These are phyloP conservation scores for Charanyca ferruginea DNA, from an alignment of 2,888 invertebrate genomes.

Conservation along the genomic window DNA sequence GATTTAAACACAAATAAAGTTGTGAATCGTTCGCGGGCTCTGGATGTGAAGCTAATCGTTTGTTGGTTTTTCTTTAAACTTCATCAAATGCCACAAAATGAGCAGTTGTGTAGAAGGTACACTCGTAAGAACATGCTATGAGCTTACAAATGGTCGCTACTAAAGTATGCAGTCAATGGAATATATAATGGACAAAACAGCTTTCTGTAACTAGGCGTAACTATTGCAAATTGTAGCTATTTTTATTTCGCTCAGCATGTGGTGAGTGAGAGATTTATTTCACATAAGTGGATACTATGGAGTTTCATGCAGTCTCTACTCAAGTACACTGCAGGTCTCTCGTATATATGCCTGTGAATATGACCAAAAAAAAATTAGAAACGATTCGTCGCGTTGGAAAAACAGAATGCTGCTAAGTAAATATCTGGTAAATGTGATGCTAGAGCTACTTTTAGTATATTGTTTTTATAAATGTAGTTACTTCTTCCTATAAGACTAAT, in stretches of 20 bases:
- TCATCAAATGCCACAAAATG: constrained; percentile 1
- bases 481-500: too few relatives aligned
- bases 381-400: not conserved
- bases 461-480: too few relatives aligned
- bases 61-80: constrained; percentile 41
- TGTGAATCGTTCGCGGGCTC: constrained; percentile 33
- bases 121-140: not conserved
- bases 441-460: not conserved
- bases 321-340: not conserved
- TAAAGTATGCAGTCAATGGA: not conserved
- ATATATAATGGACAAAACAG: not conserved
- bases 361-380: too few relatives aligned
- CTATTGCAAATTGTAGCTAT: constrained; percentile 23
- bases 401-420: not conserved
- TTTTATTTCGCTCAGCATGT: constrained; percentile 27
- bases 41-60: constrained; percentile 52
- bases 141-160: not conserved
- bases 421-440: not conserved
- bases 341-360: not conserved
- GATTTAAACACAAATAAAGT: not conserved
- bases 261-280: constrained; percentile 12
- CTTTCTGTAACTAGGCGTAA: not conserved
- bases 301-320: not conserved
- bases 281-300: not conserved
- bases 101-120: constrained; percentile 11